Evolutionary conservation across 1,140 invertebrate genomes (phyloP), one percentile per base, ranked within the genome.

Genomic region (Anagrus nilaparvatae): DNA sequence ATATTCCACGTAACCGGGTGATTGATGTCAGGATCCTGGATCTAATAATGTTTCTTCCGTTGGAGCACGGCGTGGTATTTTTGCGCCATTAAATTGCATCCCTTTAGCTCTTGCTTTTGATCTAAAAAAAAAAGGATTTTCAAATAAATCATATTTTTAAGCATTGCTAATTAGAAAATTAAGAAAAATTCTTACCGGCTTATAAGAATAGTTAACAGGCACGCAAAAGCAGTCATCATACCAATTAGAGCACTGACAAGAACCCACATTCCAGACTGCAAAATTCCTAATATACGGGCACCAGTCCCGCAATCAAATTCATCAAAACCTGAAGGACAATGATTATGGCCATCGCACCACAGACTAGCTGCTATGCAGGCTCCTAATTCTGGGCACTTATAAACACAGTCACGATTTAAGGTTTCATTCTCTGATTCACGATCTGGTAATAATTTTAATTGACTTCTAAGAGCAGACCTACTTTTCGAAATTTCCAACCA

Each of bases 321-420:
- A 55, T 89, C 86, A 54, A 78, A 83, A 8, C 86, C 86, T 5
- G 84, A 87, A 13, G 87, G 87, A 58, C 87, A 90, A 61, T 89
- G 84, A 21, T 76, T 67, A 49, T 75, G 76, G 27, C 88, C 87
- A 61, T 93, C 87, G 60, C 88, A 93, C 86, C 87, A 91, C 23
- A 93, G 66, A 31, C 77, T 76, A 5, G 82, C 68, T 48, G 82
- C 82, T 44, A 92, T 92, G 58, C 89, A 93, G 16, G 87, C 87
- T 55, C 88, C 84, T 43, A 93, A 67, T 61, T 92, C 87, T 7
- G 87, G 87, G 63, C 88, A 93, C 58, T 82, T 81, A 55, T 80
- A 76, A 48, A 71, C 66, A 53, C 79, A 81, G 50, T 81, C 79
- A 60, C 75, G 60, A 47, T 59, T 61, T 43, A 61, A 44, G 51